Percentiles rank a stretch among this genome's conserved stretches.
These are phyloP conservation scores for Scaptodrosophila lebanonensis DNA, from an alignment of 1,140 invertebrate genomes.

Conservation along the genomic window DNA sequence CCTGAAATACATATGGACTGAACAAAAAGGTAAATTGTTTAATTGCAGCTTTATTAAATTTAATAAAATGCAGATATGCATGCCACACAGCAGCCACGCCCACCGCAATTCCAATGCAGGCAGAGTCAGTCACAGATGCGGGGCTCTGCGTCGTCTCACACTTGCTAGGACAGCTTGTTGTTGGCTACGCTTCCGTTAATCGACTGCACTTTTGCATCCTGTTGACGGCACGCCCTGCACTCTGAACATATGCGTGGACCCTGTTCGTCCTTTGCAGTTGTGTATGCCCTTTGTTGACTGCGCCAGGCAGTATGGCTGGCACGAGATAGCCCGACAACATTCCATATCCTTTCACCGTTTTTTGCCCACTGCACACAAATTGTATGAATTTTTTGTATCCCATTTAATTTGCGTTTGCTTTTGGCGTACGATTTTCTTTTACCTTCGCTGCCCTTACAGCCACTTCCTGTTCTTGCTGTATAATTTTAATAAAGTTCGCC, in stretches of 20 bases:
- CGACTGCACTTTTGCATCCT: slow-evolving; percentile 68
- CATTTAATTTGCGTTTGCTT: slow-evolving; percentile 63
- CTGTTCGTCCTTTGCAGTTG: background rate
- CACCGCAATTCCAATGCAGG: slow-evolving; percentile 4
- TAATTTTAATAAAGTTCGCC: slow-evolving; percentile 70
- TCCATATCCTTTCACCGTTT: slow-evolving; percentile 13
- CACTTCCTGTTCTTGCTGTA: slow-evolving; percentile 9
- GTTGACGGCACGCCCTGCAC: slow-evolving; percentile 36
- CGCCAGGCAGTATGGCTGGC: background rate
- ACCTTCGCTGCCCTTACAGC: slow-evolving; percentile 12
- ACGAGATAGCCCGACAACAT: background rate
- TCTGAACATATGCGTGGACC: slow-evolving; percentile 26
- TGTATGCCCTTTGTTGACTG: slow-evolving; percentile 47
- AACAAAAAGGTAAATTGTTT: slow-evolving; percentile 54
- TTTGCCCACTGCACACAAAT: no score
- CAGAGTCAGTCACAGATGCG: slow-evolving; percentile 4
- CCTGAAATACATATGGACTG: no score
- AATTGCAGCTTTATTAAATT: slow-evolving; percentile 67
- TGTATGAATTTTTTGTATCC: slow-evolving; percentile 27
- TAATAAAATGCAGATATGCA: slow-evolving; percentile 67
- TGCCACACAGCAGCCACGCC: slow-evolving; percentile 37
- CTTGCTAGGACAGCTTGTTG: no score
- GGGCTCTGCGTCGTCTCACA: no score
- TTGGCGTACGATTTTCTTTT: slow-evolving; percentile 32
- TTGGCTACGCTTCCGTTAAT: slow-evolving; percentile 59